These are phyloP conservation scores for Scaptomyza parva DNA, from an alignment of 2,888 invertebrate species.

Conservation along the genomic window DNA sequence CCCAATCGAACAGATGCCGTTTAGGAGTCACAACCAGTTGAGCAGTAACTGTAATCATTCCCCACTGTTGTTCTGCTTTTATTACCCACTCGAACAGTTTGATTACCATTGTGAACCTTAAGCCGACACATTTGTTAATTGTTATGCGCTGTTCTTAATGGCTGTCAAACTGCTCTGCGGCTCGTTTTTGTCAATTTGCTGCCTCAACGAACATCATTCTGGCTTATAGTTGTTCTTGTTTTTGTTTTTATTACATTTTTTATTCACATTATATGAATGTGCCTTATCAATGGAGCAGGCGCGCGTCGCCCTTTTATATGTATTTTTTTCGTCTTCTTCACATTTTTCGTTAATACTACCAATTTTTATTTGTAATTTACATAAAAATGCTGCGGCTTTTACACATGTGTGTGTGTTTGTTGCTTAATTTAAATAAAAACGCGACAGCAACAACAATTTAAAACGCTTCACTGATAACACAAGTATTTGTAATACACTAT, in stretches of 20 bases:
- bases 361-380: constrained; percentile 69
- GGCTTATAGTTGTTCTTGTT: neutral
- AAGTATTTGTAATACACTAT: constrained; percentile 48
- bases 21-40: neutral
- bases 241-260: neutral
- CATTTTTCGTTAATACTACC: constrained; percentile 37
- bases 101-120: constrained; percentile 5
- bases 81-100: neutral
- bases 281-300: constrained; percentile 58
- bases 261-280: constrained; percentile 1
- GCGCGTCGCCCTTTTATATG: constrained; percentile 11
- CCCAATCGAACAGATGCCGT: neutral
- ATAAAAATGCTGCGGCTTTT: constrained; percentile 63
- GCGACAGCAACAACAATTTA: constrained; percentile 40
- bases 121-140: constrained; percentile 27
- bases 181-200: constrained; percentile 15
- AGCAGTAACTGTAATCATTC: neutral
- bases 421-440: constrained; percentile 75
- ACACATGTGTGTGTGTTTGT: constrained; percentile 41
- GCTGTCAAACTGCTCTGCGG: constrained; percentile 33
- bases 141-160: constrained; percentile 19
- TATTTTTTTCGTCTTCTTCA: neutral
- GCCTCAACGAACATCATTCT: constrained; percentile 20
- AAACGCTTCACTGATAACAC: constrained; percentile 66
- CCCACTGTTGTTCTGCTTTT: neutral